Evolutionary conservation across 2,113 vertebrate species (phyloP), one percentile per base, ranked within the genome.

Genomic region (Engraulis encrasicolus): DNA sequence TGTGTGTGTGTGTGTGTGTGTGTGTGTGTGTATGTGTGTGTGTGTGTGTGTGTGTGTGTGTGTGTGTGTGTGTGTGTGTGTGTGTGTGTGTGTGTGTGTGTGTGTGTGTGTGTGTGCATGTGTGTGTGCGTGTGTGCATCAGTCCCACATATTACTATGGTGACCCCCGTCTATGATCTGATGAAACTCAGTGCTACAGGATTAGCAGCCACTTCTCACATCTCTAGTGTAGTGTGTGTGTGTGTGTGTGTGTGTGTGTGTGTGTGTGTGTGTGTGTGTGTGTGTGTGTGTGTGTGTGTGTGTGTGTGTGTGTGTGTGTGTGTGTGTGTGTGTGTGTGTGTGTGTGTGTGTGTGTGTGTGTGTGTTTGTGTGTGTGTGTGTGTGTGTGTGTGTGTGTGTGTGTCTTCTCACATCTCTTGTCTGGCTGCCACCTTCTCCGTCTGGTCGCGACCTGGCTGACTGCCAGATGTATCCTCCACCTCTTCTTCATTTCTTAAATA

Each of bases 381-480:
- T n/a, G n/a, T n/a, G n/a, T n/a, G n/a, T n/a, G n/a, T n/a, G n/a
- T n/a, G n/a, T n/a, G n/a, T n/a, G n/a, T n/a, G n/a, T n/a, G n/a
- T n/a, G n/a, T n/a, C 31, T 52, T 79, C 80, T 48, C 49, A 34
- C 78, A 58, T 78, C 34, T 66, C 81, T 77, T 36, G 31, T 38
- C 78, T 81, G 23, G 52, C 45, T 49, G 74, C 83, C 83, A 80
- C 80, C 80, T 83, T 40, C 66, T 37, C 31, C 45, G 37, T 2
- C 48, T 50, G 58, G 5, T 31, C 18, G 27, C 12, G 66, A 74
- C 31, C 66, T 74, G 66, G 66, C 66, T 27, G 14, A 15, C 23
- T 2, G 66, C 66, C 66, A 74, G 66, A 23, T 74, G 66, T 15
- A 34, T 74, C 27, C 31, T 34, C 18, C 61, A 18, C 23, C 40